Base-by-base conservation (phyloP, 1,140 invertebrate species). In the Drosophila mayri region DNA sequence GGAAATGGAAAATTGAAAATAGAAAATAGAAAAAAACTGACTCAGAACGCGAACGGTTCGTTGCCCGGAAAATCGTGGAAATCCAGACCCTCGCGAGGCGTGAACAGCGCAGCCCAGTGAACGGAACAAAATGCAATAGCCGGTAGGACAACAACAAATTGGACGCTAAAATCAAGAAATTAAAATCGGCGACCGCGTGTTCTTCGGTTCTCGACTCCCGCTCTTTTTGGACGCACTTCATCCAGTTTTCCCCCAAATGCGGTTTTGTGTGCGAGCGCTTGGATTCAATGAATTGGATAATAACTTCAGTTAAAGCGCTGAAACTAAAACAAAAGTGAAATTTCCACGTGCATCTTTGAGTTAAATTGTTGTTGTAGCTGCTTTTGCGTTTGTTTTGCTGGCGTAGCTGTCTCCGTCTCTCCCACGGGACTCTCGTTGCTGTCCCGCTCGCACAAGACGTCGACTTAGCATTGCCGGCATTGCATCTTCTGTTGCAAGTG, bases 291-390 rank as follows among this genome's bases (percentile, higher is more conserved):
- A 67, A 67, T 79, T 72, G 52, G 54, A 57, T 62, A 43, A 41
- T 43, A 43, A 65, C 52, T 55, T 30, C 44, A 67, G 55, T 52
- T 28, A 57, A 59, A 59, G 22, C 25, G 40, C 37, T 55, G 32
- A 47, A 85, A 77, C 25, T 65, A 66, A 85, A 86, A 85, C 80
- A 77, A 79, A 71, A 81, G 67, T 85, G 77, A 81, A 76, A 72
- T 63, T 64, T 66, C 63, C 81, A 85, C 82, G 81, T 85, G 81
- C 65, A 65, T 66, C 60, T 65, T 60, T 67, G 40, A 60, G 59
- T 67, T 67, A 11, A 65, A 10, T 61, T 64, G 63, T 81, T 68
- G 63, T 71, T 68, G 72, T 64, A 43, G 76, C 67, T 73, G 77
- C 63, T 72, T 79, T 61, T 72, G 68, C 57, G 44, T 71, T 84